Base-by-base conservation (phyloP, 2,888 invertebrate species). In the Eupithecia pulchellata region DNA sequence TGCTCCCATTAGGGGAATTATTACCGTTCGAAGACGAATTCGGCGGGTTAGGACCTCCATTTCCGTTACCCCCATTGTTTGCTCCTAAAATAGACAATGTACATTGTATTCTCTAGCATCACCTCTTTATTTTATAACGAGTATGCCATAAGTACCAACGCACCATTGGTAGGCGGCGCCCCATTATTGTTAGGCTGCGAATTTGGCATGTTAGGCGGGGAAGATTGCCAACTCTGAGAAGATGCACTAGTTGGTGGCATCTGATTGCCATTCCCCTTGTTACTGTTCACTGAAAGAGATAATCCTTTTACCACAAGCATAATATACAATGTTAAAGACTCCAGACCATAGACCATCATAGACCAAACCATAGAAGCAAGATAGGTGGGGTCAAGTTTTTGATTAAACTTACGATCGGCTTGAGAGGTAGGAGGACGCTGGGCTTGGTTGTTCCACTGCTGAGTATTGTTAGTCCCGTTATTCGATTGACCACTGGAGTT, bases 351-450 rank as follows among this genome's bases (percentile, higher is more conserved):
- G 65, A 63, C 64, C 64, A n/a, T n/a, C n/a, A n/a, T n/a, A n/a
- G 30, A 30, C 42, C 42, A 61, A 47, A 66, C 60, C 60, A 60
- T 39, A 69, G 67, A 64, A 70, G 69, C 64, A 82, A 80, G 84
- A 80, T 61, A 25, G 82, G 90, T 57, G 91, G 88, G 36, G 30
- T 30, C 57, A 11, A 20, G 14, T 57, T 64, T n/a, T 25, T 52
- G 25, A 6, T 63, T 30, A 20, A 60, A 72, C 72, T 72, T 87
- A 94, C 94, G 88, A 86, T 94, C 94, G 70, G 94, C 90, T 87
- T 94, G 94, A 77, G 94, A 93, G 84, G 92, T 89, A 75, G 94
- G 94, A 79, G 95, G 94, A 73, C 94, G 90, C 81, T 94, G 94
- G 77, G 89, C 90, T 77, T 90, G 84, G 81, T 86, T 94, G 84